A percentile compares a stretch with the other conserved stretches of the same genome.
Conservation (phyloP, 2,888 invertebrate species). For the Patella pellucida region DNA sequence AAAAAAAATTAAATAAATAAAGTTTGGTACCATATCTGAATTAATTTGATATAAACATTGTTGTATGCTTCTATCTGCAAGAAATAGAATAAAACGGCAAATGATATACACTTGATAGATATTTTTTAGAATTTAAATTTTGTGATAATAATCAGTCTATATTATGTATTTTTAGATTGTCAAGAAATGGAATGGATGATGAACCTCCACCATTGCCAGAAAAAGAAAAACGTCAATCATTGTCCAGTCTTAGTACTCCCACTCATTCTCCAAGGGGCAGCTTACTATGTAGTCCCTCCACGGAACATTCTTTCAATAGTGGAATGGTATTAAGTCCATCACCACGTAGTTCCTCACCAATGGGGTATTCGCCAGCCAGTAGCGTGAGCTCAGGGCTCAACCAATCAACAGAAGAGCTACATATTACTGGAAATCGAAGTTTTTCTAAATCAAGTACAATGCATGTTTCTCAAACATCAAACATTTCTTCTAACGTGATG, state of each 20-base stretch:
- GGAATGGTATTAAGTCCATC: conserved; percentile 35
- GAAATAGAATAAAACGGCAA: no score
- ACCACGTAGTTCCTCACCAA: conserved; percentile 45
- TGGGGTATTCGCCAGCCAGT: conserved; percentile 76
- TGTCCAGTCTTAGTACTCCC: conserved; percentile 26
- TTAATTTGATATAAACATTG: no score
- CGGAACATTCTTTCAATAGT: conserved; percentile 32
- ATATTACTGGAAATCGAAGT: conserved; percentile 14
- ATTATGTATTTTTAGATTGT: not conserved
- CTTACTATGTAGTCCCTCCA: conserved; percentile 31
- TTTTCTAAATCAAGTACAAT: not conserved
- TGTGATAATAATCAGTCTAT: no score
- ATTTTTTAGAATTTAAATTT: no score
- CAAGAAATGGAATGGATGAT: conserved; percentile 33
- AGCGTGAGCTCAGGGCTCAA: conserved; percentile 90
- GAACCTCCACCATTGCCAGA: conserved; percentile 54
- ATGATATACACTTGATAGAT: no score
- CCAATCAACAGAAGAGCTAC: conserved; percentile 76
- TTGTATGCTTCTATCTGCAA: no score
- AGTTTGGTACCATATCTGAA: no score
- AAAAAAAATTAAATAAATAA: no score
- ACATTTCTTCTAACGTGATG: not conserved
- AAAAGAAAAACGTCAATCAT: conserved; percentile 51
- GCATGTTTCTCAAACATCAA: not conserved
- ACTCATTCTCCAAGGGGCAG: conserved; percentile 35